Evolutionary conservation across 2,113 vertebrate genomes (phyloP).

Genomic region (Carollia perspicillata): DNA sequence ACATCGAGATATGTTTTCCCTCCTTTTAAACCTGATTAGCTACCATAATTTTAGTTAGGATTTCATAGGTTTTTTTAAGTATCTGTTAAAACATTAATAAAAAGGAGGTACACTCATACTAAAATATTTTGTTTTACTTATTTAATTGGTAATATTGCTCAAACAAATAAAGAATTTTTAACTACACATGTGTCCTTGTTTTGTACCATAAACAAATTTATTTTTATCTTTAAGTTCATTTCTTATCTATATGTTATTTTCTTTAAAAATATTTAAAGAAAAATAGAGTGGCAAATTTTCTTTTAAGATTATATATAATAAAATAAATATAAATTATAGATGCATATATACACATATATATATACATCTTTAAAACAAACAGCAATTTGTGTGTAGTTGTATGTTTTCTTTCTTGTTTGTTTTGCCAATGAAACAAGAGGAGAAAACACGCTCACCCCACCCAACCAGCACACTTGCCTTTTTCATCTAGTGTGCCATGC

Average conservation of each 20-base stretch:
- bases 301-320: neutral
- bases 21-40: neutral
- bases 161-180: neutral
- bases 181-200: neutral
- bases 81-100: neutral
- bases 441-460: neutral
- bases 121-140: neutral
- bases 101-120: neutral
- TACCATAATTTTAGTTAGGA: neutral
- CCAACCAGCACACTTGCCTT: neutral
- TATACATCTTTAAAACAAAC: neutral
- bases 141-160: neutral
- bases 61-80: neutral
- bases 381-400: neutral
- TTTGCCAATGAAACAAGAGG: neutral
- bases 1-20: neutral
- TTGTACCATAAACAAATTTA: neutral
- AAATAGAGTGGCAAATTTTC: neutral
- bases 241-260: neutral
- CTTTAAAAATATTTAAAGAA: neutral
- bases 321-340: neutral
- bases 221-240: neutral
- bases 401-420: neutral
- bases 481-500: neutral
- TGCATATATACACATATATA: neutral